These are phyloP conservation scores for Steinernema feltiae DNA, from an alignment of 1,140 invertebrate genomes.

Conservation along the genomic window DNA sequence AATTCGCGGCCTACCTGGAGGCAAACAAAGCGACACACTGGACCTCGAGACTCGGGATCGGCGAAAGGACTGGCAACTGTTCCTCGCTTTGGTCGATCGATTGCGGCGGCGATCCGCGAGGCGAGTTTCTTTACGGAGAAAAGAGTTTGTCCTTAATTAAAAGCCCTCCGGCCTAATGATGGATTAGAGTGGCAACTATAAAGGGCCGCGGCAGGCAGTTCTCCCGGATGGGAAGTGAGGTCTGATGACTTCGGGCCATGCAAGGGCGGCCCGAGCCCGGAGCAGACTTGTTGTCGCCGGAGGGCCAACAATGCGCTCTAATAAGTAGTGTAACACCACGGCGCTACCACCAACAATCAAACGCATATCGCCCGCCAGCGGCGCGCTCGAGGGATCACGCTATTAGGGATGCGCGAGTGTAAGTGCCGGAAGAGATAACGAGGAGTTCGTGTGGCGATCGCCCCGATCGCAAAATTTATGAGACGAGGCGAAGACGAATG, in stretches of 20 bases:
- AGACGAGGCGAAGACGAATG: neutral
- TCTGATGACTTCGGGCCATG: neutral
- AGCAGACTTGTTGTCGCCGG: neutral
- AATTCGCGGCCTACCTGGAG: neutral
- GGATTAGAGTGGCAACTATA: constrained; percentile 5
- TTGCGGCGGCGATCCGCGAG: neutral
- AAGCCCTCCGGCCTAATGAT: constrained; percentile 3
- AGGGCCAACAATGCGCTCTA: constrained; percentile 11
- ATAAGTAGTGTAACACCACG: constrained; percentile 5
- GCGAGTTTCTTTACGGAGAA: neutral
- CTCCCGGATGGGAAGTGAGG: neutral
- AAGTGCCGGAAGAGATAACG: constrained; percentile 4
- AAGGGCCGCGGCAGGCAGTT: neutral
- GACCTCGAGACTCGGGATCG: neutral
- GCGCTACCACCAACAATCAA: neutral
- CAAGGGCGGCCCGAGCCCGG: neutral
- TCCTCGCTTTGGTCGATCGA: constrained; percentile 10
- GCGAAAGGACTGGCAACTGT: too few species aligned
- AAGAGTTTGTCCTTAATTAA: constrained; percentile 5
- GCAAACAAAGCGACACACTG: neutral
- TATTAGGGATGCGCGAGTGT: constrained; percentile 6
- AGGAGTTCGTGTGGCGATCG: neutral
- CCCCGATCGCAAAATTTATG: neutral
- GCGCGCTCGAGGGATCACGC: neutral
- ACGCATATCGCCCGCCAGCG: neutral